phyloP scores from a whole-genome alignment of 2,888 invertebrate genomes.

The Leucophora obtusa region DNA sequence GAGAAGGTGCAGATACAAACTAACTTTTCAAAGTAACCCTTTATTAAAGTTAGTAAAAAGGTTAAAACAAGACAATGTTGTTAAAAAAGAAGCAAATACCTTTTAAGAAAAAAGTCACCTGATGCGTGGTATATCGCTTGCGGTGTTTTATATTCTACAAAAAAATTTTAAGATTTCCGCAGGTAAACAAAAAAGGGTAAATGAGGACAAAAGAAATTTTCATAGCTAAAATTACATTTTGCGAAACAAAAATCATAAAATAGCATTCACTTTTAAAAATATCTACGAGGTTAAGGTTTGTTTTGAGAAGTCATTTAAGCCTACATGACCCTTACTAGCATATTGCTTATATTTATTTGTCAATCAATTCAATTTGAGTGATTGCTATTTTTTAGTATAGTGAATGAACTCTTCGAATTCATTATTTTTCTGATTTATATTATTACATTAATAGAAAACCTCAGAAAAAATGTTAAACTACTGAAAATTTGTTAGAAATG shows the following conservation, averaged over 20 bases:
- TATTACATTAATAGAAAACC: too few relatives aligned
- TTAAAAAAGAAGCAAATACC: slow-evolving; percentile 16
- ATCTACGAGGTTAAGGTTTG: not conserved
- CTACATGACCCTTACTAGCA: too few relatives aligned
- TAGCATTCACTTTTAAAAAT: slow-evolving; percentile 22
- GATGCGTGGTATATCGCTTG: slow-evolving; percentile 51
- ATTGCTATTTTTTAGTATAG: too few relatives aligned
- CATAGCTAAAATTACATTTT: not conserved
- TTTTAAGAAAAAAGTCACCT: slow-evolving; percentile 54
- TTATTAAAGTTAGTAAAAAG: slow-evolving; percentile 34
- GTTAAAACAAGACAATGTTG: not conserved
- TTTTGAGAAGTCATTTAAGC: not conserved
- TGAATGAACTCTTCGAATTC: too few relatives aligned
- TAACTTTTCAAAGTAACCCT: slow-evolving; percentile 36
- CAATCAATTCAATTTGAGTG: too few relatives aligned
- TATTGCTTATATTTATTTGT: too few relatives aligned
- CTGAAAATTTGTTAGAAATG: too few relatives aligned
- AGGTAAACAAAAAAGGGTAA: slow-evolving; percentile 26
- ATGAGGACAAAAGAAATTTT: slow-evolving; percentile 6
- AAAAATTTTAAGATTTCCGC: slow-evolving; percentile 3
- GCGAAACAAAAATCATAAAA: not conserved
- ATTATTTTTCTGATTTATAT: too few relatives aligned
- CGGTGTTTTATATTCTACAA: slow-evolving; percentile 33
- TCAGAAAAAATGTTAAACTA: too few relatives aligned
- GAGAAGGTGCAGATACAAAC: slow-evolving; percentile 42